Percentiles rank a stretch among this genome's conserved stretches.
These are phyloP conservation scores for Carcharodon carcharias DNA, from an alignment of 2,797 vertebrate species.

Conservation along the genomic window DNA sequence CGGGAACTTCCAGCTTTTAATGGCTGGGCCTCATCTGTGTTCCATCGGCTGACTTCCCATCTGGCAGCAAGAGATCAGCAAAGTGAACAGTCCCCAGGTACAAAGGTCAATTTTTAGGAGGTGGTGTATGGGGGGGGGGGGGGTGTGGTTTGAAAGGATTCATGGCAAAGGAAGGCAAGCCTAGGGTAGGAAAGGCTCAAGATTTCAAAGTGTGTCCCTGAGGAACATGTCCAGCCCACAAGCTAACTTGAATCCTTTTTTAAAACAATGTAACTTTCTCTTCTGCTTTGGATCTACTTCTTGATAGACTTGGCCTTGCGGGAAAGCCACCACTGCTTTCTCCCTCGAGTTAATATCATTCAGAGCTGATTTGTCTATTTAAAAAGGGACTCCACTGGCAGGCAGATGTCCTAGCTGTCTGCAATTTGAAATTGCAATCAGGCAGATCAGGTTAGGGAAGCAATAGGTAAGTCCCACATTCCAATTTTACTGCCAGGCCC, in stretches of 20 bases:
- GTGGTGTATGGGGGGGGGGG: too few relatives aligned
- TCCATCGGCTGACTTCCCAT: background rate
- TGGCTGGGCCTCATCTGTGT: background rate
- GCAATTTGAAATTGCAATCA: background rate
- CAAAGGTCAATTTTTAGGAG: background rate
- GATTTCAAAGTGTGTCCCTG: background rate
- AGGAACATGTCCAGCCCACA: background rate
- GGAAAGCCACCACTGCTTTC: background rate
- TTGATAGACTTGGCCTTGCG: background rate
- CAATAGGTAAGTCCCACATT: conserved; percentile 44
- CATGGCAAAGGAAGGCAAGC: background rate
- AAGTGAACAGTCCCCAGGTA: background rate
- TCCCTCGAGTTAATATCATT: background rate
- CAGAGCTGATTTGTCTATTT: background rate
- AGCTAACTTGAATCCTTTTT: background rate
- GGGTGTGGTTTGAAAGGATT: background rate
- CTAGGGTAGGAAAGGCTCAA: background rate
- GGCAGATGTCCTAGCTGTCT: background rate
- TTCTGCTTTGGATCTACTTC: background rate
- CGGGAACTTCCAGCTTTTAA: background rate
- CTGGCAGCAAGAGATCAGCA: background rate
- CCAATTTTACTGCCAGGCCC: conserved; percentile 50
- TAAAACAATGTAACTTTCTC: background rate
- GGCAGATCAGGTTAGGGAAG: background rate
- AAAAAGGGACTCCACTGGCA: background rate